Evolutionary conservation across 64 coral and sea anemone species (phyloP), one percentile per base, ranked within the genome.

Genomic region (Orbicella faveolata): DNA sequence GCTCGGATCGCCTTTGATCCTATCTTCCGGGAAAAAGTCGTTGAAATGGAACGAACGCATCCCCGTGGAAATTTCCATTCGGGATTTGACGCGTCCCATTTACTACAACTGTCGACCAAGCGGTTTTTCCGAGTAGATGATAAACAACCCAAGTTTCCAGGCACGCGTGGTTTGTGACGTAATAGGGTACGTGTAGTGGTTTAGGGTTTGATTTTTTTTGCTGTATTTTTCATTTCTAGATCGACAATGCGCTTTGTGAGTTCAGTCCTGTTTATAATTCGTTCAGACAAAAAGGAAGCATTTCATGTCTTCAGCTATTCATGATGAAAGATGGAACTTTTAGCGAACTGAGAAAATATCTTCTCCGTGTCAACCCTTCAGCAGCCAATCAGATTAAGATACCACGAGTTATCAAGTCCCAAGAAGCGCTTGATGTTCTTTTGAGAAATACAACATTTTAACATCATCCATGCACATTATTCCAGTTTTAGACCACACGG

Each of bases 361-460:
- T 92, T 37, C 84, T 92, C 12, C 62, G 37, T 25, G 36, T 73
- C 36, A 92, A 92, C 65, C 83, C 90, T 2, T 83, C 90, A 5
- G 90, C 83, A 9, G 75, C 83, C 23, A 92, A 92, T 72, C 90
- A 92, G 59, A 77, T 92, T 4, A 92, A 92, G 59, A 92, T 92
- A 59, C 90, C 90, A 14, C 90, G 83, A 72, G 90, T 92, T 55
- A 59, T 92, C 14, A 92, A 92, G 78, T 79, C 75, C 15, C 77
- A 88, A 65, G 36, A 88, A 74, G 57, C 90, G 10, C 75, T 92
- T 4, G 26, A 73, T 20, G 67, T 92, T 17, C 19, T 92, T 35
- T 80, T 92, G 14, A 87, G 52, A 80, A 79, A 88, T 52, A 70
- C 20, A 4, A 70, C 67, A 70, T 26, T 10, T 26, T 26, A 26